A percentile compares a stretch with the other conserved stretches of the same genome.
Conservation (phyloP, 2,797 vertebrate genomes). For the Sebastes goodei region DNA sequence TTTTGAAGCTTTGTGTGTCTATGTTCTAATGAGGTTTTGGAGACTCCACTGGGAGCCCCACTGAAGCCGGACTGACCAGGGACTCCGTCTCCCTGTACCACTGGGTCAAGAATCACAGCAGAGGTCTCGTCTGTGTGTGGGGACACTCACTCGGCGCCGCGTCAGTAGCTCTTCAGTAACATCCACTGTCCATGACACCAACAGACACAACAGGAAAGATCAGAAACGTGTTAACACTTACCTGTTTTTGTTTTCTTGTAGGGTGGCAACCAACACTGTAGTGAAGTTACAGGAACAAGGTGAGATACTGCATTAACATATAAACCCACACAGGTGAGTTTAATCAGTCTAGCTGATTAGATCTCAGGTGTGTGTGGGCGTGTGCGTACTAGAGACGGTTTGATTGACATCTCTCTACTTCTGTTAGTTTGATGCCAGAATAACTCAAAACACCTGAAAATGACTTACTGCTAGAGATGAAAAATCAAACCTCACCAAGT, state of each 20-base stretch:
- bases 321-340: not conserved
- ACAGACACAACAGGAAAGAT: not conserved
- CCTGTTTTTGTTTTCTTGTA: slow-evolving; percentile 49
- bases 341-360: not conserved
- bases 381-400: not conserved
- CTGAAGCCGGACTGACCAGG: slow-evolving; percentile 84
- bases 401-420: not conserved
- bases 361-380: no score
- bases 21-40: slow-evolving; percentile 80
- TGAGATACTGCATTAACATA: not conserved
- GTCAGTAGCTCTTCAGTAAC: slow-evolving; percentile 71
- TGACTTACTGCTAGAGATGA: no score
- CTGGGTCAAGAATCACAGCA: slow-evolving; percentile 84
- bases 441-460: not conserved
- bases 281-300: slow-evolving; percentile 84
- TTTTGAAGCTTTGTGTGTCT: not conserved
- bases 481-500: no score
- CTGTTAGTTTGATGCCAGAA: not conserved
- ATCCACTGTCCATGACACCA: not conserved
- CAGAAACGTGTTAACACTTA: not conserved
- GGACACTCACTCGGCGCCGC: slow-evolving; percentile 90
- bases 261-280: slow-evolving; percentile 86
- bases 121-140: slow-evolving; percentile 83
- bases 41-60: slow-evolving; percentile 87
- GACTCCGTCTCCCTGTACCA: slow-evolving; percentile 85